Conservation (phyloP, 2,888 invertebrate genomes). For the Leptopilina myrica region DNA sequence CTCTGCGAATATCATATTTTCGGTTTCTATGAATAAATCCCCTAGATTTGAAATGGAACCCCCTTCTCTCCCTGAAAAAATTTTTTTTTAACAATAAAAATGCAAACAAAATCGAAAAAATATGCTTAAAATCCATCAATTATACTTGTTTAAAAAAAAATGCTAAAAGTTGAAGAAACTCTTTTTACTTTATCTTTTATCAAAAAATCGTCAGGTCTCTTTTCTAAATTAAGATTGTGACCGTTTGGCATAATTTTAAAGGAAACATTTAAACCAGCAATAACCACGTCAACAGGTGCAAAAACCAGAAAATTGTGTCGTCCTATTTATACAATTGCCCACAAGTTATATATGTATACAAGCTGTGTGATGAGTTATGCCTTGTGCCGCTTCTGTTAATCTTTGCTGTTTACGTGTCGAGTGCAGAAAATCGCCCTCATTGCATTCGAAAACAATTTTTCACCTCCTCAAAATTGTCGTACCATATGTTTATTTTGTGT, state of each 20-base stretch:
- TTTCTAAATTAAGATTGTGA: conserved; percentile 16
- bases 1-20: not conserved
- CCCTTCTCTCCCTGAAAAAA: too few relatives aligned
- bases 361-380: conserved; percentile 17
- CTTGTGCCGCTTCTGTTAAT: not conserved
- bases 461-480: not conserved
- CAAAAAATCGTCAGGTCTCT: not conserved
- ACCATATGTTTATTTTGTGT: not conserved
- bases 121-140: too few relatives aligned
- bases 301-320: conserved; percentile 32
- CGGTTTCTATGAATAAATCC: not conserved
- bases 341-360: conserved; percentile 20
- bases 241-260: conserved; percentile 24
- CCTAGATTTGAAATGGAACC: too few relatives aligned
- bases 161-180: too few relatives aligned
- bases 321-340: conserved; percentile 36
- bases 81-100: too few relatives aligned
- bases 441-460: conserved; percentile 17
- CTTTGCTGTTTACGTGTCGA: conserved; percentile 12
- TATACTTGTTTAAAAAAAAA: too few relatives aligned
- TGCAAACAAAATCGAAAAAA: too few relatives aligned
- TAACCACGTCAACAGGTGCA: conserved; percentile 20
- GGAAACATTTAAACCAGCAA: conserved; percentile 15
- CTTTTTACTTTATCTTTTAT: not conserved
- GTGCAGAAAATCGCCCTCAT: conserved; percentile 24